These are phyloP conservation scores for Centrocercus urophasianus DNA, from an alignment of 2,113 vertebrate genomes.

Conservation along the genomic window DNA sequence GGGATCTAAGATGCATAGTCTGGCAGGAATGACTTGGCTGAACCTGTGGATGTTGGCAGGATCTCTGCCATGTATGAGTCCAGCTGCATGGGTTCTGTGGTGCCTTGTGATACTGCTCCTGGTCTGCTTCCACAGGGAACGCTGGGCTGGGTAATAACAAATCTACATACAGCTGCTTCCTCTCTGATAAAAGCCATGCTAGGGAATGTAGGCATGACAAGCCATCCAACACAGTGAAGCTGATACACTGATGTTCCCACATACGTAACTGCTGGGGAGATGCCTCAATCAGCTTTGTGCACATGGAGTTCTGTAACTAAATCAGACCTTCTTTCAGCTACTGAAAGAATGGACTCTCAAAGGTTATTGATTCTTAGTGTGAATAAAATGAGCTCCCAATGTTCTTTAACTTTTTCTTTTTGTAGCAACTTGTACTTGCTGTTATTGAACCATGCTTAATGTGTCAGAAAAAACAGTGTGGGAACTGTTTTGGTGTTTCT, in stretches of 20 bases:
- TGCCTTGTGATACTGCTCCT: not conserved
- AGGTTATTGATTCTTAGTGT: not conserved
- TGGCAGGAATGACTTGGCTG: not conserved
- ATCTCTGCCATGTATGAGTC: not conserved
- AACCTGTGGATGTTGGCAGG: not conserved
- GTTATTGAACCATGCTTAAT: not conserved
- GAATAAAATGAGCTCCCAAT: not conserved
- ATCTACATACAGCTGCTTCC: not conserved
- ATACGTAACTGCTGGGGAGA: not conserved
- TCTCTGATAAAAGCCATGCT: not conserved
- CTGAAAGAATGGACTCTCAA: not conserved
- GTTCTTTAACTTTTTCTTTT: not conserved
- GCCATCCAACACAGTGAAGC: not conserved
- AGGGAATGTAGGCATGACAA: not conserved
- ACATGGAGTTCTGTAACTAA: fast-evolving
- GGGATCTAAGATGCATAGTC: not conserved
- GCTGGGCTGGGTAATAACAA: fast-evolving
- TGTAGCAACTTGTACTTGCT: not conserved
- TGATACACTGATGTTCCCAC: not conserved
- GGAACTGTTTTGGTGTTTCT: not conserved
- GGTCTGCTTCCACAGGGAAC: not conserved
- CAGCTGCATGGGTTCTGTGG: not conserved
- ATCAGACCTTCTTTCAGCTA: not conserved
- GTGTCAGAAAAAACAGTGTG: not conserved
- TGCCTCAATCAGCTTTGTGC: not conserved